Evolutionary conservation across 2,888 invertebrate genomes (phyloP).

Genomic region (Dasypogon diadema): DNA sequence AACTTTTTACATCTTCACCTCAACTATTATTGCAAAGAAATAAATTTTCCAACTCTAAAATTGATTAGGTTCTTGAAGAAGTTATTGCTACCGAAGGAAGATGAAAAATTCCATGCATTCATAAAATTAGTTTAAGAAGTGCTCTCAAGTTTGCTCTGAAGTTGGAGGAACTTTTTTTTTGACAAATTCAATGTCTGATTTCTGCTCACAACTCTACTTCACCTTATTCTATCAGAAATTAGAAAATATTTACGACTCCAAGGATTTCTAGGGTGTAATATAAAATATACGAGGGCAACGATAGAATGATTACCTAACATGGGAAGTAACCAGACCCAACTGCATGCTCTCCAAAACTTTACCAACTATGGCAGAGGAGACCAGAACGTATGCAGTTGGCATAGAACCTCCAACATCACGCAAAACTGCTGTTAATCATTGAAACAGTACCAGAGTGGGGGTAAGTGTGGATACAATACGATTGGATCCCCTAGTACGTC

Average conservation of each 20-base stretch:
- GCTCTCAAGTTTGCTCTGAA: neutral
- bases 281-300: constrained; percentile 8
- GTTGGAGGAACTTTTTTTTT: neutral
- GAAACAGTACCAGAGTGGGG: constrained; percentile 20
- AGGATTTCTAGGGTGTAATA: constrained; percentile 11
- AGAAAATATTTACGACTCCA: constrained; percentile 11
- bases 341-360: constrained; percentile 11
- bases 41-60: no score
- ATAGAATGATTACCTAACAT: constrained; percentile 23
- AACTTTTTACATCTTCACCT: no score
- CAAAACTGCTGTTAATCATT: constrained; percentile 56
- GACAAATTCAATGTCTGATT: neutral
- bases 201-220: neutral
- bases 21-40: no score
- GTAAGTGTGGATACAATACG: neutral
- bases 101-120: no score
- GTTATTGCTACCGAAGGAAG: no score
- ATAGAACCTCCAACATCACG: constrained; percentile 51
- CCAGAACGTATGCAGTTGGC: neutral
- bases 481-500: neutral
- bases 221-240: constrained; percentile 1
- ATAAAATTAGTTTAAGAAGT: no score
- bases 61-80: no score
- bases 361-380: neutral
- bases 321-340: constrained; percentile 13